phyloP scores from a whole-genome alignment of 2,797 vertebrate genomes.

The Phataginus tetradactyla region DNA sequence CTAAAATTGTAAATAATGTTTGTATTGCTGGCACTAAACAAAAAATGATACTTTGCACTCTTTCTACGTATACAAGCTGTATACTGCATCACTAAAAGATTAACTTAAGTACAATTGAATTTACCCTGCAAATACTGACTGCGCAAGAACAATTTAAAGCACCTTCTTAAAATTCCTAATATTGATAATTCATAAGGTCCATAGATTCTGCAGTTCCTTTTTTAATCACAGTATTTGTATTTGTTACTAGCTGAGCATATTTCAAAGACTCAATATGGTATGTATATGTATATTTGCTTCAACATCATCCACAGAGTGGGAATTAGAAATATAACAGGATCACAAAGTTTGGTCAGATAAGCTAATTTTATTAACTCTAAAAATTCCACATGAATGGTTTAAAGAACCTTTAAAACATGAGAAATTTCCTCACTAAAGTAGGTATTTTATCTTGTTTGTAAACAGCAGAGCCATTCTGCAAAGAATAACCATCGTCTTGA shows the following conservation, averaged over 20 bases:
- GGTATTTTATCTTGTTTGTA: slow-evolving; percentile 72
- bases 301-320: background rate
- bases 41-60: background rate
- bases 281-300: background rate
- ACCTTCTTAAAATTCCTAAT: background rate
- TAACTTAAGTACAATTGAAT: background rate
- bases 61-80: background rate
- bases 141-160: background rate
- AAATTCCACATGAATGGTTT: slow-evolving; percentile 59
- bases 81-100: background rate
- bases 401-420: slow-evolving; percentile 74
- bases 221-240: background rate
- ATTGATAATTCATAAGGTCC: background rate
- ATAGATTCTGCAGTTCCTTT: background rate
- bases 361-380: background rate
- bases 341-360: background rate
- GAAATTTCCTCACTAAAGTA: slow-evolving; percentile 74
- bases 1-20: background rate
- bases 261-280: background rate
- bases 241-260: background rate
- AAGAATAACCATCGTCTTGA: background rate
- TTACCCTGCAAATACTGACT: background rate
- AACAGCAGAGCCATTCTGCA: background rate
- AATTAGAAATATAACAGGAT: background rate
- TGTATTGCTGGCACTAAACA: background rate